These are phyloP conservation scores for Pitangus sulphuratus DNA, from an alignment of 2,797 vertebrate genomes.

Conservation along the genomic window DNA sequence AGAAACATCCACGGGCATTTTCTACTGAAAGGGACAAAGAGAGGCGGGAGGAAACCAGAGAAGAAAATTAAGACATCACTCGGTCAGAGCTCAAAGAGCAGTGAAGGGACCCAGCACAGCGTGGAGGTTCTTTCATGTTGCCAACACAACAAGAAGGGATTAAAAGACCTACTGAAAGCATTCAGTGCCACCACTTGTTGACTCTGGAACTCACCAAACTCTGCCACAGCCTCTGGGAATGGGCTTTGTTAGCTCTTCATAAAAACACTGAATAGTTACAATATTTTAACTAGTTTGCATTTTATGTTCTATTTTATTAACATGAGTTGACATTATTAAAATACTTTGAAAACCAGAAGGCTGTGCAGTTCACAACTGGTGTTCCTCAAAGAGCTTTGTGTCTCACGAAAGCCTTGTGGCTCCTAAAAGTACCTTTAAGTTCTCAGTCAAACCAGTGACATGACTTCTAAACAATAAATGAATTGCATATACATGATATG, in stretches of 20 bases:
- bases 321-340: not conserved
- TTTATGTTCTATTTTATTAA: not conserved
- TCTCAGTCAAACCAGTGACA: not conserved
- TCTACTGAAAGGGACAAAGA: not conserved
- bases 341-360: not conserved
- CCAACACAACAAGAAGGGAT: not conserved
- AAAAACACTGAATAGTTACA: not conserved
- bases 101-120: not conserved
- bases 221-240: not conserved
- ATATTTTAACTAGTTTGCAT: not conserved
- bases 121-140: not conserved
- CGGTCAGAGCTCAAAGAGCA: not conserved
- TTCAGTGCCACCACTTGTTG: not conserved
- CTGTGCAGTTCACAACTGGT: not conserved
- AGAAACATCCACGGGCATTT: not conserved
- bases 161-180: not conserved
- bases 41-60: not conserved
- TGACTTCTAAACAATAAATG: not conserved
- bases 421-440: not conserved
- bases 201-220: not conserved
- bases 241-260: not conserved
- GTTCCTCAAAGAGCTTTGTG: not conserved
- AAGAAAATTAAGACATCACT: not conserved
- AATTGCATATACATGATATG: not conserved
- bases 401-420: not conserved